Conservation (phyloP, 2,113 vertebrate genomes). For the Bombycilla garrulus region DNA sequence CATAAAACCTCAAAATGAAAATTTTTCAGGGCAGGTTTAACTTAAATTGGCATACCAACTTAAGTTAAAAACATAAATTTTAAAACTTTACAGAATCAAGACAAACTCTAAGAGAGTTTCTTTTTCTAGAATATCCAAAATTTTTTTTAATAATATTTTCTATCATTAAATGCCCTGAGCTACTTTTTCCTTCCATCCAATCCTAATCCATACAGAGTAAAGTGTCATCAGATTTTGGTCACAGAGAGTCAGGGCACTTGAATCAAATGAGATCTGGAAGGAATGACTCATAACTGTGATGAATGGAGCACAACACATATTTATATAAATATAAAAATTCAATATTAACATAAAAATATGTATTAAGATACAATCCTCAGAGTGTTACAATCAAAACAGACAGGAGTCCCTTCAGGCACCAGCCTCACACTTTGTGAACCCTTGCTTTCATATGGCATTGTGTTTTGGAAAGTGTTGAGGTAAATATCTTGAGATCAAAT, state of each 20-base stretch:
- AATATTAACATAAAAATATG: neutral
- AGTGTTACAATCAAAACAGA: neutral
- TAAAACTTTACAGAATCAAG: neutral
- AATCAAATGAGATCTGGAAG: neutral
- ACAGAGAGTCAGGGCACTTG: neutral
- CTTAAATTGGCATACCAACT: too few species aligned
- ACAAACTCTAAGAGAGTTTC: neutral
- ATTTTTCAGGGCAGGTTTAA: neutral
- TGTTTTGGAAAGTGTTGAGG: slow-evolving; percentile 6
- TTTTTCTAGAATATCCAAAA: neutral
- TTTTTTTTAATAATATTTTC: neutral
- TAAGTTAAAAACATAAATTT: neutral
- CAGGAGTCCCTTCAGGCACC: neutral
- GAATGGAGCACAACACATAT: neutral
- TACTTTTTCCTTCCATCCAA: neutral
- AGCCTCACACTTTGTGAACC: neutral
- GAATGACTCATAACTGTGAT: neutral
- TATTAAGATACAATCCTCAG: neutral
- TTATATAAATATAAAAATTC: neutral
- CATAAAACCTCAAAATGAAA: neutral
- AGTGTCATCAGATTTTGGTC: neutral
- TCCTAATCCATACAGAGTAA: neutral
- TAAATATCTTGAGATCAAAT: neutral
- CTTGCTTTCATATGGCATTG: neutral
- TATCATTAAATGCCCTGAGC: neutral